These are phyloP conservation scores for Drosophila fungiperda DNA, from an alignment of 2,888 invertebrate genomes.

Conservation along the genomic window DNA sequence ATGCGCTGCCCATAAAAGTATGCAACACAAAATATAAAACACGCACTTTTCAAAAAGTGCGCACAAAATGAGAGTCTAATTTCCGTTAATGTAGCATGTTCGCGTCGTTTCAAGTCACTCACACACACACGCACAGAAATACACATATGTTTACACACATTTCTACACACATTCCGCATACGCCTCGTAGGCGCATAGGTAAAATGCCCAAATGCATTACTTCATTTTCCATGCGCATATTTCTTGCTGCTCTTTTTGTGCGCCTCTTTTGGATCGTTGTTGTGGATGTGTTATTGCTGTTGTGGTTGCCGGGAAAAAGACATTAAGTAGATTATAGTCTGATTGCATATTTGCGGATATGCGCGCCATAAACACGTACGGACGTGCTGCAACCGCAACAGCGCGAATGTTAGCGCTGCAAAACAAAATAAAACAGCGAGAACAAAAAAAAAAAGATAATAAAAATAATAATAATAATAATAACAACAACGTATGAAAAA, in stretches of 20 bases:
- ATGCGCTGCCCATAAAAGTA: conserved; percentile 62
- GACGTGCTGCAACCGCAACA: conserved; percentile 82
- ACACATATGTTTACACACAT: neutral
- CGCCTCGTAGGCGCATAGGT: conserved; percentile 33
- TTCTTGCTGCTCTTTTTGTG: conserved; percentile 33
- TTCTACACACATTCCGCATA: conserved; percentile 32
- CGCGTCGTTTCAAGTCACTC: conserved; percentile 44
- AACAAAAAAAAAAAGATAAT: conserved; percentile 10
- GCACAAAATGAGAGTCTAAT: conserved; percentile 72
- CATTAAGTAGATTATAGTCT: conserved; percentile 81
- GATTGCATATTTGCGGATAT: conserved; percentile 81
- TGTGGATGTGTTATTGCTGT: conserved; percentile 18
- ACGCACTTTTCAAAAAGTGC: conserved; percentile 53
- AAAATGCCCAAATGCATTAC: conserved; percentile 71
- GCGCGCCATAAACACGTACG: conserved; percentile 81
- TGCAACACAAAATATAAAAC: conserved; percentile 53
- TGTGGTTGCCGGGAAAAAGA: conserved; percentile 71
- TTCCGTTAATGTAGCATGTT: conserved; percentile 72
- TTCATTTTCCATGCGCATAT: conserved; percentile 66
- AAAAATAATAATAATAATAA: conserved; percentile 10
- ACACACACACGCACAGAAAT: conserved; percentile 15
- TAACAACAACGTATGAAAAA: conserved; percentile 39
- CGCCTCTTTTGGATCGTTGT: conserved; percentile 16
- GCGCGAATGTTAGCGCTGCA: conserved; percentile 51
- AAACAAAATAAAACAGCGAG: conserved; percentile 17